Evolutionary conservation across 1,140 invertebrate genomes (phyloP), one percentile per base, ranked within the genome.

Genomic region (Polypedilum pembai): DNA sequence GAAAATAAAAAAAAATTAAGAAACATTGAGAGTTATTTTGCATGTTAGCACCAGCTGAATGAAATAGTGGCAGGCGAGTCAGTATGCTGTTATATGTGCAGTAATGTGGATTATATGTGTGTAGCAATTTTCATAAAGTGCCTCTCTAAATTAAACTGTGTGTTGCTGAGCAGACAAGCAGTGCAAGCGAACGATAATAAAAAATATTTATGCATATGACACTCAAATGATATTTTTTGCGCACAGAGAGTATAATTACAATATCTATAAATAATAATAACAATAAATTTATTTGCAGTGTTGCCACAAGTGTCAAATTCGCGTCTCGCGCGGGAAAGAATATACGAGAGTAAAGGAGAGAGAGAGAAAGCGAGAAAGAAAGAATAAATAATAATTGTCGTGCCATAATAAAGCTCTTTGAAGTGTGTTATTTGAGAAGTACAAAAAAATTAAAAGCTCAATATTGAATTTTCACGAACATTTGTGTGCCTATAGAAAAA

Each of bases 191-290:
- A n/a, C 45, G 45, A 56, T 56, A 56, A 56, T 56, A 56, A 56
- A 15, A 56, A 56, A 56, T 56, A 56, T 56, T 12, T 15, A 56
- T 15, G 12, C n/a, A 56, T 56, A 56, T 56, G 45, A 56, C 45
- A 56, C 10, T n/a, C 45, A 56, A n/a, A 56, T 56, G 45, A 56
- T 56, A 56, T 56, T 33, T 33, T 33, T 56, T 56, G 45, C 15
- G 45, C n/a, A 15, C 45, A 56, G 45, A 56, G 45, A 56, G 45
- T 56, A 56, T 56, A 56, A 56, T 56, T 56, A 56, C 45, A 56
- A 56, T 56, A 56, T n/a, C 45, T 56, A 56, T 56, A 56, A 56
- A 56, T 56, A 56, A 56, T 56, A 56, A 56, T 56, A 56, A 56
- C 45, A 56, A 56, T 56, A 56, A 56, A 56, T 56, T n/a, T n/a